Conservation (phyloP, 1,140 invertebrate species). For the Dreissena rostriformis region DNA sequence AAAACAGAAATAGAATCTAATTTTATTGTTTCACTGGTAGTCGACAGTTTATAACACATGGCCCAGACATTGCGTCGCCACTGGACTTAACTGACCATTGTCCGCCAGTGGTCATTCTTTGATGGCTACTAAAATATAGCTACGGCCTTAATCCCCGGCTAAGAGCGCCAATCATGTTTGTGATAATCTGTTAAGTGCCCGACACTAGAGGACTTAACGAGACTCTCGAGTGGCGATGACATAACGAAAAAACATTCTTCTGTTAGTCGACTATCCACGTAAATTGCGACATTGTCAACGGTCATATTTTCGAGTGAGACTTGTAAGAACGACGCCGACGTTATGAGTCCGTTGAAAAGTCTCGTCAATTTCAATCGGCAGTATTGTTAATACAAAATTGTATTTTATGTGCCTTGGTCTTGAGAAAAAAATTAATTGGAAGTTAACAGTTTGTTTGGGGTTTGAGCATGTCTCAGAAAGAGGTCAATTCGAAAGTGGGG, state of each 20-base stretch:
- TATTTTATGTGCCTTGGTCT: no score
- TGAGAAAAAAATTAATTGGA: no score
- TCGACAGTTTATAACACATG: constrained; percentile 19
- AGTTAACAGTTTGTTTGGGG: no score
- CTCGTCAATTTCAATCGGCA: no score
- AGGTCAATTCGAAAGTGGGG: no score
- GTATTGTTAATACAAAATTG: no score
- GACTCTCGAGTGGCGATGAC: not conserved
- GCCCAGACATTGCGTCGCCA: not conserved
- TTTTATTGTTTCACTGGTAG: constrained; percentile 10
- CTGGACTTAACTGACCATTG: constrained; percentile 1
- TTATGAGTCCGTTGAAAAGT: no score
- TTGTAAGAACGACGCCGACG: no score
- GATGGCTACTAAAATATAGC: not conserved
- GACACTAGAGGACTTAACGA: not conserved
- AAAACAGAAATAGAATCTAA: constrained; percentile 11
- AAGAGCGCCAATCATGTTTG: constrained; percentile 11
- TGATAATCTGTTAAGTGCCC: constrained; percentile 26
- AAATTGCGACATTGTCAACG: no score
- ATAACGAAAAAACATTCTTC: not conserved
- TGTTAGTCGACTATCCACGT: no score
- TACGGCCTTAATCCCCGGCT: not conserved
- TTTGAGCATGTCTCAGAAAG: no score
- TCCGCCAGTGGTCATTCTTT: not conserved
- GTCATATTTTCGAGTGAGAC: no score